phyloP scores from a whole-genome alignment of 2,113 vertebrate genomes.

The Stomatorhinus ivindoensis region DNA sequence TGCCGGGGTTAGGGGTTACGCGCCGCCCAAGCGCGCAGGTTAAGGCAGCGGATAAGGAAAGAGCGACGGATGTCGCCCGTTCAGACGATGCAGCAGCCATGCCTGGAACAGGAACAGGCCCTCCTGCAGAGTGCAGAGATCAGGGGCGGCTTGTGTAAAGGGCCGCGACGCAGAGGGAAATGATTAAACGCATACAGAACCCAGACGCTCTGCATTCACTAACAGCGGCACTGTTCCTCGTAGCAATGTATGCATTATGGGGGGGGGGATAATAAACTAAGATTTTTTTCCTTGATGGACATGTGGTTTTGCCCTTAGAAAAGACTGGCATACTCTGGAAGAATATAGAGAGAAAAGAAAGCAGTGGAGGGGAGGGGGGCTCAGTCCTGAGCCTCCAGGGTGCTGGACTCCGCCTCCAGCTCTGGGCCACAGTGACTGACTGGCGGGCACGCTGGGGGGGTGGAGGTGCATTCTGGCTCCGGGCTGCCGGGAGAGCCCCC shows the following conservation, averaged over 20 bases:
- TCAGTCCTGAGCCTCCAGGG: constrained; percentile 49
- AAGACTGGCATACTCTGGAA: not conserved
- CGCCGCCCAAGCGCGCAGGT: not conserved
- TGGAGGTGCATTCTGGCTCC: constrained; percentile 24
- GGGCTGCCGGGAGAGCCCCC: not conserved
- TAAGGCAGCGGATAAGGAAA: constrained; percentile 11
- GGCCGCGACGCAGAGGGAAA: not conserved
- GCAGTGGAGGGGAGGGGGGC: not conserved
- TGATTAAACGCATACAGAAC: not conserved
- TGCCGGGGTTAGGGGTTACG: not conserved
- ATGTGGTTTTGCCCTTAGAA: not conserved
- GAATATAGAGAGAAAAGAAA: not conserved
- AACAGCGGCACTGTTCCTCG: not conserved
- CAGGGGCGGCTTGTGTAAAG: not conserved
- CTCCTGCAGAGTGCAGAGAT: not conserved
- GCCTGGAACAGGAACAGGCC: not conserved
- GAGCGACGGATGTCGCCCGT: not conserved
- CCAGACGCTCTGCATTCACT: not conserved
- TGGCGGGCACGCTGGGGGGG: not conserved
- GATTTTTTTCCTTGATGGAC: not conserved
- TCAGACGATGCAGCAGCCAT: not conserved
- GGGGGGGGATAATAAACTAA: not conserved
- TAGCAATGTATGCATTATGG: not conserved
- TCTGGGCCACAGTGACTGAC: constrained; percentile 32
- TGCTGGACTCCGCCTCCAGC: constrained; percentile 33